Evolutionary conservation across 2,888 invertebrate genomes (phyloP), one percentile per base, ranked within the genome.

Genomic region (Sialis fuliginosa): DNA sequence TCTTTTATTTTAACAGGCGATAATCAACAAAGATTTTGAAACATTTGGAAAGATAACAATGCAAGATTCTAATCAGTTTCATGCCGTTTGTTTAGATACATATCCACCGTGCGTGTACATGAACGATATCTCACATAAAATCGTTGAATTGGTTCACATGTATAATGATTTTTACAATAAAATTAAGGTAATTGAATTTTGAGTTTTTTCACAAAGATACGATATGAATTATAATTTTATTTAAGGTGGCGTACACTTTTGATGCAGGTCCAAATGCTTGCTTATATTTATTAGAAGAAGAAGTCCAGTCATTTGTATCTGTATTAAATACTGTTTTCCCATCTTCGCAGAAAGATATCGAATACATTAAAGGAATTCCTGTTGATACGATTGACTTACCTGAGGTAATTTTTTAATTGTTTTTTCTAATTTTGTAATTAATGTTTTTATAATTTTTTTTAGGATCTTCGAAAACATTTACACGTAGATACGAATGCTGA

Each of bases 201-300:
- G 6, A n/a, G n/a, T n/a, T n/a, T n/a, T n/a, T n/a, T n/a, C n/a
- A n/a, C n/a, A n/a, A n/a, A n/a, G n/a, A 10, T 40, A 9, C 41
- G 41, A 12, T 9, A 7, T 9, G 22, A 13, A 50, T 8, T 39
- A 4, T 37, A 6, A 8, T 34, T 8, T 39, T 62, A 63, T 45
- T 56, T n/a, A n/a, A 79, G 78, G 75, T 90, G 6, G 92, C 93
- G 0, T 99, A 99, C 62, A 96, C 97, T 10, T 98, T 91, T 70
- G 98, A 98, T 74, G 98, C 98, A 47, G 98, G 98, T 5, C 88
- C 96, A 44, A 98, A 98, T 70, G 91, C 91, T 5, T 93, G 91
- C 62, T 65, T 97, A 0, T 95, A 86, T 65, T 65, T 92, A 10
- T 65, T 87, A 44, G 79, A 88, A 54, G 67, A 82, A 51, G 75